Percentiles rank a stretch among this genome's conserved stretches.
Conservation (phyloP, 2,797 vertebrate genomes). For the Ciconia nigra region DNA sequence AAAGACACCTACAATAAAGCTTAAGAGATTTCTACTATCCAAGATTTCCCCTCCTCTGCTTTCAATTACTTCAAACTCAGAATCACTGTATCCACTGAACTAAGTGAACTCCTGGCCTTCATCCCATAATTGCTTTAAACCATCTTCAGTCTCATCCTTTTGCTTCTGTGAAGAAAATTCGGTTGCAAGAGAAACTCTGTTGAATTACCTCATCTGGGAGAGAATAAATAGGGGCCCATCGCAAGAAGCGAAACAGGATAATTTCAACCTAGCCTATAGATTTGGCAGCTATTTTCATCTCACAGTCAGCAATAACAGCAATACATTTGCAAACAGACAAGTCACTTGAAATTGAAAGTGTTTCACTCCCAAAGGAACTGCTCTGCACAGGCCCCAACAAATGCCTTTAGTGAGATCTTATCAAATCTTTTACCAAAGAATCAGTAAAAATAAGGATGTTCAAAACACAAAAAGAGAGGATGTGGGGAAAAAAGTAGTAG, state of each 20-base stretch:
- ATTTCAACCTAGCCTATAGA: neutral
- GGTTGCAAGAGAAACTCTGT: neutral
- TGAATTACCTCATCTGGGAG: neutral
- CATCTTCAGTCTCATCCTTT: neutral
- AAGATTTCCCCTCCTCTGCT: neutral
- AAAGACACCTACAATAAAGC: neutral
- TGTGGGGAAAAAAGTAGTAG: fast-evolving
- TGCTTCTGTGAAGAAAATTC: neutral
- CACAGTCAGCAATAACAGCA: neutral
- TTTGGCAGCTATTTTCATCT: neutral
- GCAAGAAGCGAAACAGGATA: neutral
- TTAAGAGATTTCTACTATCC: neutral
- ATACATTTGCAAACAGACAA: neutral
- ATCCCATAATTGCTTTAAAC: neutral
- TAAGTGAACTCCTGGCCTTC: neutral
- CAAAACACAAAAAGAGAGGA: neutral
- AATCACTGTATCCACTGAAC: neutral
- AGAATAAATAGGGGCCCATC: neutral
- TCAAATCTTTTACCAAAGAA: neutral
- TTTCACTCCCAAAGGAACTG: neutral
- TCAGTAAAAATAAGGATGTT: neutral
- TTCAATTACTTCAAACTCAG: neutral
- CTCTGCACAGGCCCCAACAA: neutral
- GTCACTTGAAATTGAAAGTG: neutral
- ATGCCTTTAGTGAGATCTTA: neutral